These are phyloP conservation scores for Trachelipus rathkii DNA, from an alignment of 1,140 invertebrate species.

Conservation along the genomic window DNA sequence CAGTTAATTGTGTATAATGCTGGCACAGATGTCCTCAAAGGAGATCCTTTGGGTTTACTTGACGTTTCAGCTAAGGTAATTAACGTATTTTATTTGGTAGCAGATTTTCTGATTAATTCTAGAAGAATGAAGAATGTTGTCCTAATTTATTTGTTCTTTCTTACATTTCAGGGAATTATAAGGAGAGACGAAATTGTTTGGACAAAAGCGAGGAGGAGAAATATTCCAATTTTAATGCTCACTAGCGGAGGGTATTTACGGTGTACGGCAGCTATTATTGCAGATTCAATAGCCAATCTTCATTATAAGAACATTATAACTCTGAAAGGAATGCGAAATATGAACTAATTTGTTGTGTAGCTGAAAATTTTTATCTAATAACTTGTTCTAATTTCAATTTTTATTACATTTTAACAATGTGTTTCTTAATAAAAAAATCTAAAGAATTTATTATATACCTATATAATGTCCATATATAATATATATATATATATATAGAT, in stretches of 20 bases:
- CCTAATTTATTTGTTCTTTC: background rate
- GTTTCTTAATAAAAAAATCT: too few relatives aligned
- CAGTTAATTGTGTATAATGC: conserved; percentile 82
- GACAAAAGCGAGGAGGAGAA: conserved; percentile 58
- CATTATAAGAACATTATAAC: background rate
- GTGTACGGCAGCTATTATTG: conserved; percentile 70
- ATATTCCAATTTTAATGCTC: conserved; percentile 78
- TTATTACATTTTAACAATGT: too few relatives aligned
- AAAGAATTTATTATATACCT: too few relatives aligned
- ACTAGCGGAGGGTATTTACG: conserved; percentile 80
- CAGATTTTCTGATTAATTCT: background rate
- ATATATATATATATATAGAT: too few relatives aligned
- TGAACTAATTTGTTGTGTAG: too few relatives aligned
- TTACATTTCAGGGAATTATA: conserved; percentile 65
- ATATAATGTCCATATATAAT: too few relatives aligned
- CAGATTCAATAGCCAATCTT: conserved; percentile 74
- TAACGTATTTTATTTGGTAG: conserved; percentile 17
- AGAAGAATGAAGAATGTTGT: background rate
- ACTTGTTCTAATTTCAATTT: too few relatives aligned
- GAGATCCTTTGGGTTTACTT: conserved; percentile 69
- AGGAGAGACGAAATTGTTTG: conserved; percentile 79
- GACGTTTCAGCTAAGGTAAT: conserved; percentile 61
- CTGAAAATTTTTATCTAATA: too few relatives aligned
- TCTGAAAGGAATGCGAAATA: background rate
- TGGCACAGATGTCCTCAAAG: conserved; percentile 74